Evolutionary conservation across 2,888 invertebrate genomes (phyloP), one percentile per base, ranked within the genome.

Genomic region (Drosophila colorata): DNA sequence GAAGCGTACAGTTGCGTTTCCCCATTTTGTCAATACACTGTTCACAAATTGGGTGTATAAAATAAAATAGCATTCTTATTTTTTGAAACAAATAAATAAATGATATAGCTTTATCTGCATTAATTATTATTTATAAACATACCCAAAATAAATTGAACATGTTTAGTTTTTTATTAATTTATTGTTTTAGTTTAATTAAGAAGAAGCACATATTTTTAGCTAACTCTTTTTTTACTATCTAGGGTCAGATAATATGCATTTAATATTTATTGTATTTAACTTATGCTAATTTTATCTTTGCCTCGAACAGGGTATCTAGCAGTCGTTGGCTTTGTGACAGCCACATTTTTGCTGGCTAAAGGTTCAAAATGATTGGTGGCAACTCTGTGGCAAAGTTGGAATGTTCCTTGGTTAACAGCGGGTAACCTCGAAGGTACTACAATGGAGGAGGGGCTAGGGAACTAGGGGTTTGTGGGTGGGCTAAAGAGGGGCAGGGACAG

Each of bases 361-460:
- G 13, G n/a, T 14, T 41, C 14, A 25, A n/a, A 35, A 25, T n/a
- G n/a, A 18, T 35, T 52, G 28, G 47, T 69, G 66, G 64, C 69
- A 57, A 57, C 63, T 35, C 48, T 64, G 37, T 31, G 5, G 7
- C 2, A 31, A 16, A 16, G 31, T 46, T 37, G 31, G 41, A 65
- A 47, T 40, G 38, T 56, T 48, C 38, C 53, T 44, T n/a, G 11
- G 18, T 16, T n/a, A n/a, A n/a, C n/a, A n/a, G n/a, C n/a, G n/a
- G n/a, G 72, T 65, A 60, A 71, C 71, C 74, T 74, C 53, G 61
- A 56, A 13, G 16, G 7, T 35, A 33, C n/a, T 47, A 35, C 33
- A 16, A 8, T n/a, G 2, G 23, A 7, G 33, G 4, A 38, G 18
- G 4, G n/a, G 13, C 8, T 23, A 20, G n/a, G 47, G 60, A 13